Base-by-base conservation (phyloP, 2,797 vertebrate species). In the Zenarchopterus dispar region DNA sequence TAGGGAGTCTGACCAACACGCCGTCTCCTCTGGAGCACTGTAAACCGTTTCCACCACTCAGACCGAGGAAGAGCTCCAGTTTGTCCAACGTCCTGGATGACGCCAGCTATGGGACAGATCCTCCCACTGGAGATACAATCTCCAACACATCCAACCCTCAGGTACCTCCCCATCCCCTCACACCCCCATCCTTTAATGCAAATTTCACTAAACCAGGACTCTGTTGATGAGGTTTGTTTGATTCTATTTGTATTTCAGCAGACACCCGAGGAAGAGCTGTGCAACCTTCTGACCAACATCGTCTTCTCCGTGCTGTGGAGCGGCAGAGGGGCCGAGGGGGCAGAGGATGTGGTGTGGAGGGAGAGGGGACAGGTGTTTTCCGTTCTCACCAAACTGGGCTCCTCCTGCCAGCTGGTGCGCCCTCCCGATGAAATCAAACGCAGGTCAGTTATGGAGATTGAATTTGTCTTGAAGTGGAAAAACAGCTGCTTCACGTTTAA, bases 341-440 rank as follows among this genome's bases (percentile, higher is more conserved):
- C 88, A 0, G 96, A 95, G 0, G 96, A 99, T 1, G 77, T 56
- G 0, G 93, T 96, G 0, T 99, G 98, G 98, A 86, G 96, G 45
- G 96, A 97, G 22, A 92, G 97, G 0, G 97, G 97, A 21, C 98
- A 99, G 89, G 96, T 99, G 19, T 99, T 99, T 86, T 98, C 98
- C 0, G 96, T 96, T 78, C 96, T 99, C 80, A 99, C 97, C 76
- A 97, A 99, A 89, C 94, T 98, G 73, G 96, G 97, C 47, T 91
- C 96, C 0, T 97, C 97, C 0, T 96, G 96, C 18, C 94, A 96
- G 36, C 92, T 99, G 24, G 96, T 99, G 46, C 92, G 95, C 1
- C 94, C 95, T 0, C 96, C 96, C 0, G 97, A 99, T n/a, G 96
- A 95, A 81, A 96, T 99, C 90, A 99, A 99, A 53, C 94, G 97